Evolutionary conservation across 2,797 vertebrate genomes (phyloP).

Genomic region (Poeciliopsis infans): DNA sequence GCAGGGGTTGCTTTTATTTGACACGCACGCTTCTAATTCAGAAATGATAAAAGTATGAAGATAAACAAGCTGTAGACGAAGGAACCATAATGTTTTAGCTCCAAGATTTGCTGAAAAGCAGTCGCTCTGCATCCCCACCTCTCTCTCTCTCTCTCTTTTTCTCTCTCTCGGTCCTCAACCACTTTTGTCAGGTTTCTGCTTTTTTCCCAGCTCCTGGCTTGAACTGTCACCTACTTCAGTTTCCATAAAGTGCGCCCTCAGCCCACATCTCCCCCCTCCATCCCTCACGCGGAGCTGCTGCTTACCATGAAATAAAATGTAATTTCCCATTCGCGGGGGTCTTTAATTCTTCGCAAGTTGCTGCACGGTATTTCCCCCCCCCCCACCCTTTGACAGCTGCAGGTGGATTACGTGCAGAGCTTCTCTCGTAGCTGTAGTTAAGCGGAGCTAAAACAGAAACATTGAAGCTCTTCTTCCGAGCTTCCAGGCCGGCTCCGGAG

Average conservation of each 20-base stretch:
- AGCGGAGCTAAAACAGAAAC: constrained; percentile 31
- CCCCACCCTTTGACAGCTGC: constrained; percentile 8
- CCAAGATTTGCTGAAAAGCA: constrained; percentile 4
- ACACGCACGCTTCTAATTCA: background rate
- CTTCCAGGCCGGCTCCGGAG: constrained; percentile 16
- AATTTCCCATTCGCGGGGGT: constrained; percentile 36
- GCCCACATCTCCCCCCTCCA: constrained; percentile 23
- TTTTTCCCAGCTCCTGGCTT: constrained; percentile 44
- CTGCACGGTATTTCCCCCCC: constrained; percentile 7
- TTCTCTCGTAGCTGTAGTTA: constrained; percentile 26
- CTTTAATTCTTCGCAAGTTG: constrained; percentile 30
- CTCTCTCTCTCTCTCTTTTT: constrained; percentile 17
- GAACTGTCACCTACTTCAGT: constrained; percentile 46
- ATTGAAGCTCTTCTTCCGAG: constrained; percentile 20
- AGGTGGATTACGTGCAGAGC: constrained; percentile 27
- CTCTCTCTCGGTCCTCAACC: constrained; percentile 36
- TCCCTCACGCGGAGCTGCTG: constrained; percentile 26
- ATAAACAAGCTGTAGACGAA: background rate
- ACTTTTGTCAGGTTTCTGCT: constrained; percentile 34
- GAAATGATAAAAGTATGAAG: background rate
- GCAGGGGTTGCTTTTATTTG: background rate
- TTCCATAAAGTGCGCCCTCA: constrained; percentile 43
- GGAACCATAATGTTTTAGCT: constrained; percentile 10
- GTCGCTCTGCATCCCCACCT: constrained; percentile 10
- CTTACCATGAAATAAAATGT: constrained; percentile 47